Evolutionary conservation across 2,113 vertebrate species (phyloP), one percentile per base, ranked within the genome.

Genomic region (Himantopus leucocephalus): DNA sequence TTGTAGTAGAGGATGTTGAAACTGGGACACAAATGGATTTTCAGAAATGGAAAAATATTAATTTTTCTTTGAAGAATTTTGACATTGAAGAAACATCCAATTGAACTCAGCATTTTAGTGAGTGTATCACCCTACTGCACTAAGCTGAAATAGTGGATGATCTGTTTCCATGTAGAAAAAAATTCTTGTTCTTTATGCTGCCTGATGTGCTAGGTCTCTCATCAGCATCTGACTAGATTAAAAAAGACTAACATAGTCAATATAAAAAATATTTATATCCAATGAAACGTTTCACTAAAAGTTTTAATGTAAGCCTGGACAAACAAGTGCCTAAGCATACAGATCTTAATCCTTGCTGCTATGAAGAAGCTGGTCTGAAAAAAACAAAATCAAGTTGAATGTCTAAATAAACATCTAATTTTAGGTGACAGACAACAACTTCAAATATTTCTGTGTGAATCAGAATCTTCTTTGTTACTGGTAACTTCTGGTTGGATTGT

Each of bases 31-130:
- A 97, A 91, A 70, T 6, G 24, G 77, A 89, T 29, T 98, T 97
- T 53, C 80, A 70, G 30, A 98, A 97, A 85, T 98, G 98, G 98
- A 98, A 48, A 47, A 87, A 97, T 9, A 97, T 97, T 55, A 85
- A 96, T 64, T 97, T 98, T 86, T 73, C 76, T 56, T 97, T 97
- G 39, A 97, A 94, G 32, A 60, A 92, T 34, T 99, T 98, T 90
- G 94, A 98, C 55, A 22, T 50, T 50, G 87, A 96, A 70, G 98
- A 98, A 96, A 91, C 86, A 21, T 47, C 27, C 24, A n/a, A 2
- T 18, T 92, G 58, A 94, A n/a, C 23, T 27, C 27, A 45, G 21
- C 3, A 10, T 71, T 74, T 63, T 47, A 47, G 34, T 52, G 30
- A 21, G 43, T 34, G 14, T 34, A 39, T 64, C 15, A 66, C 20